Evolutionary conservation across 30 jellyfish, hydroid and myxozoan species (phyloP), one percentile per base, ranked within the genome.

Genomic region (Pelagia noctiluca): DNA sequence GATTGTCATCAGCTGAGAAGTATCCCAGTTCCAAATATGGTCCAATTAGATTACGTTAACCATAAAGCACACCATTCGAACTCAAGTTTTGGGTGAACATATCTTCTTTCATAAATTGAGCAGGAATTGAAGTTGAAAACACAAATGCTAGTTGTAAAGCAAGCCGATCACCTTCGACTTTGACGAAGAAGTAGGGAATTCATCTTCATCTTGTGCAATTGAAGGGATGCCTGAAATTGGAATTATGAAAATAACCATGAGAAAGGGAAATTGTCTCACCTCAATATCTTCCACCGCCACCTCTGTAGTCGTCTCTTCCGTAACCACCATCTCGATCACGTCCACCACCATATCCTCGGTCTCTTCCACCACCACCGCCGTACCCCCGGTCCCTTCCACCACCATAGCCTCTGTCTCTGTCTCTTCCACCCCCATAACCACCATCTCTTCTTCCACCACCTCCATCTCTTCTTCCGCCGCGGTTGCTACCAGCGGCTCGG

Each of bases 321-420:
- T 84, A 64, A 30, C 90, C 75, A 22, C 90, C 90, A 26, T 83
- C 76, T 19, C 89, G 82, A 36, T 62, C 49, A 32, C 88, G 42
- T 4, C 60, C 78, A 42, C 88, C 70, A 42, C 88, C 38, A 21
- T 77, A 65, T n/a, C 76, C 35, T 32, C 71, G 54, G 10, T 53
- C 83, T 11, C 90, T 28, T n/a, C 88, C 50, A 23, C 88, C 87
- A 50, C 87, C 64, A 61, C 76, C 76, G 7, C 63, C 35, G 21
- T 48, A 8, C 30, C 57, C 24, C 2, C 73, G 2, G 36, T 60
- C 75, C 12, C 76, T 71, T 8, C 88, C 57, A 19, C 61, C 74
- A 16, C 48, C 73, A 26, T 50, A 72, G 31, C 68, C 67, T 26
- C 90, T 49, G 18, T 54, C 60, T 19, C 90, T 60, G 28, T 42